Evolutionary conservation across 2,113 vertebrate genomes (phyloP).

Genomic region (Microtus montanus): DNA sequence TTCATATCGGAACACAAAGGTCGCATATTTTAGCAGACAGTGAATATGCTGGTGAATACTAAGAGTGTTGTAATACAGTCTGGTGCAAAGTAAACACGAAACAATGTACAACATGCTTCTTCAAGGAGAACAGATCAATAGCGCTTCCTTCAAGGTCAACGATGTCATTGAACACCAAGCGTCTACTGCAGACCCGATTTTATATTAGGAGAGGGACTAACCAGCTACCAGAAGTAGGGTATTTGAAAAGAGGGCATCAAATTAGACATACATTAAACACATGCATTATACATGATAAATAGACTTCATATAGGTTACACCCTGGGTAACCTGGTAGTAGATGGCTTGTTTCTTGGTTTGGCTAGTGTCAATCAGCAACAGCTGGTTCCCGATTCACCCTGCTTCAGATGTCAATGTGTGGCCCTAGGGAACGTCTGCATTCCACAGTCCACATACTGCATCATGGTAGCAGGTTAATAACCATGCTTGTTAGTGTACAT

Average conservation of each 20-base stretch:
- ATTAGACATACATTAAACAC: slow-evolving; percentile 83
- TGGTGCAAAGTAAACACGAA: slow-evolving; percentile 81
- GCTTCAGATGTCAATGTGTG: slow-evolving; percentile 4
- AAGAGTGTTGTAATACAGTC: slow-evolving; percentile 91
- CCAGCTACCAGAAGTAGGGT: slow-evolving; percentile 60
- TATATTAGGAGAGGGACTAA: slow-evolving; percentile 20
- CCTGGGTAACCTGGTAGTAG: slow-evolving; percentile 81
- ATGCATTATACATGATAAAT: slow-evolving; percentile 89
- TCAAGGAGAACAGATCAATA: slow-evolving; percentile 80
- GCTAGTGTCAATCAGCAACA: slow-evolving; percentile 73
- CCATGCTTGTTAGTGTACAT: slow-evolving; percentile 87
- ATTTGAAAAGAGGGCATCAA: slow-evolving; percentile 77
- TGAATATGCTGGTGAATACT: slow-evolving; percentile 94
- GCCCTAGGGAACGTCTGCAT: slow-evolving; percentile 42
- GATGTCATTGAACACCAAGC: slow-evolving; percentile 75
- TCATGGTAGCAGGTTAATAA: slow-evolving; percentile 80
- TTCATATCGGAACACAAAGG: slow-evolving; percentile 91
- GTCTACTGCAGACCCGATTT: slow-evolving; percentile 71
- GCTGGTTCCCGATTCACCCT: slow-evolving; percentile 61
- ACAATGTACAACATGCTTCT: slow-evolving; percentile 84
- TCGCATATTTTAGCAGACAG: slow-evolving; percentile 91
- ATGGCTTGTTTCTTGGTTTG: slow-evolving; percentile 85
- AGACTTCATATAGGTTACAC: slow-evolving; percentile 85
- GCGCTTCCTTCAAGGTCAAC: slow-evolving; percentile 80
- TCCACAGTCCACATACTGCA: slow-evolving; percentile 11